These are phyloP conservation scores for Cotesia congregata DNA, from an alignment of 2,888 invertebrate species.

Conservation along the genomic window DNA sequence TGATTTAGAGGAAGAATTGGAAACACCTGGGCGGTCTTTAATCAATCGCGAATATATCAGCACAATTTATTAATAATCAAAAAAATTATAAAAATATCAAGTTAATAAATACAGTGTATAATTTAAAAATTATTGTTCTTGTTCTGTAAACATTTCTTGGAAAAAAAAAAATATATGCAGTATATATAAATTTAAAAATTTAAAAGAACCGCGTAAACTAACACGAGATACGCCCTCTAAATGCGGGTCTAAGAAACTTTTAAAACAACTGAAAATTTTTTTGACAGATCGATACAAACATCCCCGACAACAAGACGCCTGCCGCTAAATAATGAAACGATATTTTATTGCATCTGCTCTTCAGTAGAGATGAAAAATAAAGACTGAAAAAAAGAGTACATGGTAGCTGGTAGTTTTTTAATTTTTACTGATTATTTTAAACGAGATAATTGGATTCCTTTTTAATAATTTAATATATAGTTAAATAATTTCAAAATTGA, in stretches of 20 bases:
- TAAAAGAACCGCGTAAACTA: background rate
- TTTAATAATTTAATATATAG: background rate
- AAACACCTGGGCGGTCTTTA: background rate
- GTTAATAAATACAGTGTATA: background rate
- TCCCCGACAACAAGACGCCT: background rate
- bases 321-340: constrained; percentile 1
- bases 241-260: background rate
- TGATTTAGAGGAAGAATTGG: constrained; percentile 6
- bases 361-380: background rate
- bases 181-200: background rate
- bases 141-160: no score
- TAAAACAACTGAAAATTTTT: background rate
- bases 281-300: background rate
- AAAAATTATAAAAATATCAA: background rate
- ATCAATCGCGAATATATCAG: background rate
- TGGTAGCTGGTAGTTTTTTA: background rate
- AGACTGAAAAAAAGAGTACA: background rate
- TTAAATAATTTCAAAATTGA: background rate
- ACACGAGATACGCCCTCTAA: background rate
- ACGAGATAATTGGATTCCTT: background rate
- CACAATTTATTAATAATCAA: background rate
- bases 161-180: background rate
- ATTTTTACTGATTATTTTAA: background rate
- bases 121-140: no score
- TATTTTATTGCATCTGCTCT: background rate